Evolutionary conservation across 1,140 invertebrate genomes (phyloP).

Genomic region (Mactra quadrangularis): DNA sequence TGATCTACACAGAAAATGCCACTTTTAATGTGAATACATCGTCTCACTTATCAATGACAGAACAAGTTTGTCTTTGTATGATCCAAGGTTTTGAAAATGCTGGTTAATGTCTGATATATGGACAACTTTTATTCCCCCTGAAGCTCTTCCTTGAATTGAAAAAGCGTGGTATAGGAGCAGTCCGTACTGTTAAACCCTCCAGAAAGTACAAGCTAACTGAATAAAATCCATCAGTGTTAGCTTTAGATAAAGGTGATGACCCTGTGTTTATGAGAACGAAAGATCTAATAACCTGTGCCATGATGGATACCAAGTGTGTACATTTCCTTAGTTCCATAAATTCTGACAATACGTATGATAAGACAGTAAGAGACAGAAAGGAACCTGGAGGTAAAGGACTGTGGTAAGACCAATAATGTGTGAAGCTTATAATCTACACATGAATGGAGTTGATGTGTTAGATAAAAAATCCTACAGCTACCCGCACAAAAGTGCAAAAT

Average conservation of each 20-base stretch:
- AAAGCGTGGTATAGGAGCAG: conserved; percentile 34
- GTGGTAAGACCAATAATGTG: conserved; percentile 28
- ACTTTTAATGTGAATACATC: conserved; percentile 10
- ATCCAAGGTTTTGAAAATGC: conserved; percentile 23
- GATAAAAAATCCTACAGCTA: conserved; percentile 26
- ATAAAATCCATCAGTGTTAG: not conserved
- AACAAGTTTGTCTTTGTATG: conserved; percentile 12
- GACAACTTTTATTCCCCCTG: conserved; percentile 41
- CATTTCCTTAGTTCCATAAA: conserved; percentile 40
- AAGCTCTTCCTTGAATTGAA: conserved; percentile 26
- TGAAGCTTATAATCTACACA: conserved; percentile 43
- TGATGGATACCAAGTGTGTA: conserved; percentile 57
- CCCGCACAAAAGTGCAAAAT: conserved; percentile 40
- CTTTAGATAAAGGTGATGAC: conserved; percentile 39
- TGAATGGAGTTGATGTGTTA: conserved; percentile 46
- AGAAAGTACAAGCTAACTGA: conserved; percentile 25
- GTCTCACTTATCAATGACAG: conserved; percentile 22
- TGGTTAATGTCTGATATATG: conserved; percentile 9
- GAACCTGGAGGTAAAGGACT: not conserved
- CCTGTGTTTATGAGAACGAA: conserved; percentile 28
- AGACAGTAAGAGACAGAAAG: conserved; percentile 16
- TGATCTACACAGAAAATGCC: conserved; percentile 22
- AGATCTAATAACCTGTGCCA: conserved; percentile 41
- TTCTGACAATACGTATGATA: not conserved
- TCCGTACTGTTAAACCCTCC: conserved; percentile 49